Base-by-base conservation (phyloP, 2,888 invertebrate genomes). In the Temnothorax ravouxi region DNA sequence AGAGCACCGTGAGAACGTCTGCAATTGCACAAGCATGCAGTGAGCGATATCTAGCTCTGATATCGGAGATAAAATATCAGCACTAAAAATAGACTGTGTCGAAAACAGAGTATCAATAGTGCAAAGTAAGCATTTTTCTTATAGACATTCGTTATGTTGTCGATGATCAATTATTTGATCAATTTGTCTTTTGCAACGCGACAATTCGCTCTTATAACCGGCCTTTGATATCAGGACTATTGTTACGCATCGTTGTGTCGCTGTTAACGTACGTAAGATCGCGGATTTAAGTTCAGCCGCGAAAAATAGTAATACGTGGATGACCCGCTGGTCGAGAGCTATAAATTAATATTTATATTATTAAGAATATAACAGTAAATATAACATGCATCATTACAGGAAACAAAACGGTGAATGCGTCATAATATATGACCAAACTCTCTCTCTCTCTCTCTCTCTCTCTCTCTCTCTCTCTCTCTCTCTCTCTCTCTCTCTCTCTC, bases 111-210 rank as follows among this genome's bases (percentile, higher is more conserved):
- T 44, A n/a, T 2, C 5, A 18, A 56, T 41, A 41, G 41, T 59
- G 5, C 6, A 13, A 74, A 29, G 2, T 41, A 25, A 11, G 13
- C 3, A 50, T 29, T 74, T 18, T 11, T 29, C 4, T 29, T 50
- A 8, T 3, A 44, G 18, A 29, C 6, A 18, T 41, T 59, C 34
- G n/a, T 34, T 4, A 25, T 18, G 1, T 59, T 18, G 18, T 61
- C 18, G 9, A 64, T 64, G 13, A 72, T 72, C 41, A 29, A 29
- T 72, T 3, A 11, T 77, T 62, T 72, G 44, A 69, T 56, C 25
- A 25, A 66, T n/a, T 77, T 66, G 62, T 21, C 21, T 66, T 41
- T 66, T 1, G 25, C n/a, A 62, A 47, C 1, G 15, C 15, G 47
- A 29, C 9, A 74, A 6, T 47, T 61, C 29, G 13, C 4, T 61